A percentile compares a stretch with the other conserved stretches of the same genome.
Conservation (phyloP, 92 coral and sea anemone species). For the Scolanthus callimorphus region DNA sequence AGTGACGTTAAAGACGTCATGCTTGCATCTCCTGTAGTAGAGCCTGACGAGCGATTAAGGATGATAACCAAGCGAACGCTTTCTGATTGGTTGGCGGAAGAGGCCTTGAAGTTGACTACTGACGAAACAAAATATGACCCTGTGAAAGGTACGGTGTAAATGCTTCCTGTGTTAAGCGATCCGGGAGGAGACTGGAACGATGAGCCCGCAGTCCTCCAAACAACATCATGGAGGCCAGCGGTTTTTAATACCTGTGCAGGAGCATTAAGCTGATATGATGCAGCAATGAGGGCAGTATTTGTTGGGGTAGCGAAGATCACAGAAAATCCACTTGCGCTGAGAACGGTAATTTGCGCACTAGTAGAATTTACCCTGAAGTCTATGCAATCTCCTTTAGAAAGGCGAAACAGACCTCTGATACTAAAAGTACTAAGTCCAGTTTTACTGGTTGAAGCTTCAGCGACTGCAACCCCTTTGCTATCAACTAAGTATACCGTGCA, state of each 20-base stretch:
- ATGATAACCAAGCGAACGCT: slow-evolving; percentile 14
- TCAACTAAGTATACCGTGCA: slow-evolving; percentile 6
- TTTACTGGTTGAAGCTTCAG: slow-evolving; percentile 1
- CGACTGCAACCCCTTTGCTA: slow-evolving; percentile 6
- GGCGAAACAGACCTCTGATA: slow-evolving; percentile 28
- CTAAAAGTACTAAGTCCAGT: slow-evolving; percentile 4
- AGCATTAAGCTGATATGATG: slow-evolving; percentile 6
- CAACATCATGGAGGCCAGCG: slow-evolving; percentile 27
- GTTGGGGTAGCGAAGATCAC: slow-evolving; percentile 17
- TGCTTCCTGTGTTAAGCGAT: neutral
- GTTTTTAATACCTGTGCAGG: neutral
- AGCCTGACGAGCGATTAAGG: slow-evolving; percentile 3
- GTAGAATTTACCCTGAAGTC: slow-evolving; percentile 5
- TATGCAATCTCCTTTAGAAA: slow-evolving; percentile 43
- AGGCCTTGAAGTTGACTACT: slow-evolving; percentile 8
- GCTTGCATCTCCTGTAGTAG: slow-evolving; percentile 10
- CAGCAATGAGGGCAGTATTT: slow-evolving; percentile 9
- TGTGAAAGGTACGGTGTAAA: slow-evolving; percentile 3
- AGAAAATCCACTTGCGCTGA: slow-evolving; percentile 33
- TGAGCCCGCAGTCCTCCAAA: slow-evolving; percentile 14
- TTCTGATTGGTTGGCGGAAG: neutral
- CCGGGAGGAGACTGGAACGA: slow-evolving; percentile 6
- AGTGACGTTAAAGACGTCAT: slow-evolving; percentile 13
- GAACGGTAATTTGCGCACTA: slow-evolving; percentile 2
- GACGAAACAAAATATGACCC: slow-evolving; percentile 34